phyloP scores from a whole-genome alignment of 2,113 vertebrate species.

The Nettapus auritus region DNA sequence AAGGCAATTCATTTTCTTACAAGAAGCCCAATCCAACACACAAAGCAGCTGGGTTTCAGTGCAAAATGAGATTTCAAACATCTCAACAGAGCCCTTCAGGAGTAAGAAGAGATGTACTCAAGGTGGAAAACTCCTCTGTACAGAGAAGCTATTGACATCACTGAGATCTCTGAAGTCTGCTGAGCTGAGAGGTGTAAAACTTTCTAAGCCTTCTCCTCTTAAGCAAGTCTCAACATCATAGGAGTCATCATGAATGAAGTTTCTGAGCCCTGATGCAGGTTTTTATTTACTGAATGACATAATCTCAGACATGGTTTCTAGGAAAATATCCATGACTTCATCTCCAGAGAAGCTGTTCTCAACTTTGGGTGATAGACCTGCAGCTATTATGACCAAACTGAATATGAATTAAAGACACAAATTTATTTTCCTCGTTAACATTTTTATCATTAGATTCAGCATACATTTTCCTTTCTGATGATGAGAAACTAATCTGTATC shows the following conservation, averaged over 20 bases:
- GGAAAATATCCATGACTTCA: not conserved
- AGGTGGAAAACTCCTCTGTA: not conserved
- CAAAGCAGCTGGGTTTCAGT: not conserved
- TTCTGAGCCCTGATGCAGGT: not conserved
- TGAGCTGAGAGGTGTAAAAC: not conserved
- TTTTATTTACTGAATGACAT: not conserved
- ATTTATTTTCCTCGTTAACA: not conserved
- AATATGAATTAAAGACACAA: not conserved
- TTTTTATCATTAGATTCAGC: not conserved
- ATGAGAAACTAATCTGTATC: not conserved
- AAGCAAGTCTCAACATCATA: not conserved
- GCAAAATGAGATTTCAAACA: constrained; percentile 24
- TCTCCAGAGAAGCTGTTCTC: not conserved
- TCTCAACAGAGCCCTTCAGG: not conserved
- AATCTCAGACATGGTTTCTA: not conserved
- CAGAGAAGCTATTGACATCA: not conserved
- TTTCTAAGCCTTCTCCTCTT: not conserved
- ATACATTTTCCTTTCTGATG: not conserved
- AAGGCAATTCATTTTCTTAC: constrained; percentile 34
- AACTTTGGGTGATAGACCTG: not conserved
- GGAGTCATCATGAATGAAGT: not conserved
- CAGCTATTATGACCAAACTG: not conserved
- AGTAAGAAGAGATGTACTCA: not conserved
- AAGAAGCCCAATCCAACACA: not conserved
- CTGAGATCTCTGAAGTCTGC: not conserved